These are phyloP conservation scores for Saxidomus purpurata DNA, from an alignment of 1,140 invertebrate species.

Conservation along the genomic window DNA sequence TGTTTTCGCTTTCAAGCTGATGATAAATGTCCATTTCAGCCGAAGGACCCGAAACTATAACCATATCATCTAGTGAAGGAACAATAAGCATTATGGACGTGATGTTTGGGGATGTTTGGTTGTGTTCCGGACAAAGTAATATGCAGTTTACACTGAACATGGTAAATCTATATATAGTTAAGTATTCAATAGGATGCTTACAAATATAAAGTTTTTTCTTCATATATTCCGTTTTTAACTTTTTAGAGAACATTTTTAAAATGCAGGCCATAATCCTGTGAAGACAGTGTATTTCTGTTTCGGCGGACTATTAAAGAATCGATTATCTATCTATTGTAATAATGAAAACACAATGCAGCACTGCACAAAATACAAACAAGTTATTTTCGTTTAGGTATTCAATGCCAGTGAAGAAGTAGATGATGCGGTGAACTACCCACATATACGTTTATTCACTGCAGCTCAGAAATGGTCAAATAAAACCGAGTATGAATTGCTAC, in stretches of 20 bases:
- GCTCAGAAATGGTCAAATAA: constrained; percentile 25
- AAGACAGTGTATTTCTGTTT: too few relatives aligned
- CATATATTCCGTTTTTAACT: too few relatives aligned
- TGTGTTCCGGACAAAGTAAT: constrained; percentile 85
- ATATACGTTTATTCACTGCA: constrained; percentile 73
- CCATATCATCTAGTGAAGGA: constrained; percentile 63
- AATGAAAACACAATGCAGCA: too few relatives aligned
- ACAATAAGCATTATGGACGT: constrained; percentile 76
- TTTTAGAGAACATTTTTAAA: too few relatives aligned
- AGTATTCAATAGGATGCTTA: too few relatives aligned
- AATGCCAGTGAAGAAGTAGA: constrained; percentile 70
- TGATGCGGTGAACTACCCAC: constrained; percentile 69
- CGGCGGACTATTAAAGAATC: too few relatives aligned
- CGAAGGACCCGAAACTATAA: constrained; percentile 69
- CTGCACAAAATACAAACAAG: too few relatives aligned
- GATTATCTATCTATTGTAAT: too few relatives aligned
- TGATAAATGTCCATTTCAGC: constrained; percentile 43
- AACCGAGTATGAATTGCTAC: constrained; percentile 63
- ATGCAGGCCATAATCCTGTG: too few relatives aligned
- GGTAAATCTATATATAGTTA: too few relatives aligned
- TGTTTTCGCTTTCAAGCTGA: too few relatives aligned
- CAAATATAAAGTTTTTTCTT: too few relatives aligned
- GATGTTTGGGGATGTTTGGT: constrained; percentile 84
- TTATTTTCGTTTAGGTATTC: constrained; percentile 63
- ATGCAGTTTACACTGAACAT: constrained; percentile 79